Percentiles rank a stretch among this genome's conserved stretches.
Conservation (phyloP, 2,797 vertebrate species). For the Agapornis canus region DNA sequence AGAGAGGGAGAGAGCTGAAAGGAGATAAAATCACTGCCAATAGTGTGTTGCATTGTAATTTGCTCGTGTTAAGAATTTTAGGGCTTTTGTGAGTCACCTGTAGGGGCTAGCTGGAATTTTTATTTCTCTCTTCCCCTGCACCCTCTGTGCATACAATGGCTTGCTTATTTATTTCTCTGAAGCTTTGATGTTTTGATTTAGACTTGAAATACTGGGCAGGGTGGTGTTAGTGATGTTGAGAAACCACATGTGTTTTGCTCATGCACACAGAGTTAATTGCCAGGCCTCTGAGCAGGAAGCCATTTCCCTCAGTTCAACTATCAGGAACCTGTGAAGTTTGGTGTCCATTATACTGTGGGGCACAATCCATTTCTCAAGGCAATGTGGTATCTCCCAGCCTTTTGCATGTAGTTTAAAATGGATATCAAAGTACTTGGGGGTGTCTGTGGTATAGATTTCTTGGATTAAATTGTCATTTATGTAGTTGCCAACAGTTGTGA, state of each 20-base stretch:
- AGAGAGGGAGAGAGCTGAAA: background rate
- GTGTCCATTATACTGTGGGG: background rate
- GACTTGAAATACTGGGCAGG: background rate
- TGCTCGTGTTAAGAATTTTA: background rate
- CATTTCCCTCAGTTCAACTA: background rate
- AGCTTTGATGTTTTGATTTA: constrained; percentile 4
- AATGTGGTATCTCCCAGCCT: background rate
- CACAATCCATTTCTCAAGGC: background rate
- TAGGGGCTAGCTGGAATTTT: background rate
- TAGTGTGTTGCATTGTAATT: background rate
- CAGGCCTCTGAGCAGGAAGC: background rate
- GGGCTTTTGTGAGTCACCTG: background rate
- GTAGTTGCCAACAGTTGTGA: background rate
- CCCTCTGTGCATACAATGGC: background rate
- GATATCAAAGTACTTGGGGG: fast-evolving
- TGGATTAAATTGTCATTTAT: background rate
- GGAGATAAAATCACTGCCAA: background rate
- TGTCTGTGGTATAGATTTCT: background rate
- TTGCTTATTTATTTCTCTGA: background rate
- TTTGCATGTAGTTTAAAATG: background rate
- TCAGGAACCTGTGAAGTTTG: background rate
- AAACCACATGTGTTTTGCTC: constrained; percentile 41
- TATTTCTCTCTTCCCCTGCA: background rate
- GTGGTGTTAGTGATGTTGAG: constrained; percentile 9
- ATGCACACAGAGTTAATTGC: background rate